Percentiles rank a stretch among this genome's conserved stretches.
Evolutionary conservation across 1,140 invertebrate genomes (phyloP).

Genomic region (Drosophila azteca): DNA sequence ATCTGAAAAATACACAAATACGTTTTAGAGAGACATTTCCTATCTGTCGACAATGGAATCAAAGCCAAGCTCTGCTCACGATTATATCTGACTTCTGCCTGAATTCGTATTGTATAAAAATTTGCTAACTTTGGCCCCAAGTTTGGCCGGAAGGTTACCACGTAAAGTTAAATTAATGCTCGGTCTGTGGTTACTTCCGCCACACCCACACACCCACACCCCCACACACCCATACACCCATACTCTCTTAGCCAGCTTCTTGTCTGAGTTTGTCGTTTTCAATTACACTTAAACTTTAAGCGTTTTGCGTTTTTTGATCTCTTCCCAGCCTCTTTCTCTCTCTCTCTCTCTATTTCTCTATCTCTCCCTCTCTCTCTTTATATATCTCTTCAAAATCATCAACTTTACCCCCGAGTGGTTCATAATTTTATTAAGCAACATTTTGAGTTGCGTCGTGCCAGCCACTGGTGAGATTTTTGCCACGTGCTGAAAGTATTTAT

Average conservation of each 20-base stretch:
- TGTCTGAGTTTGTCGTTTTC: constrained; percentile 52
- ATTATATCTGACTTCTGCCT: not conserved
- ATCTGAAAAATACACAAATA: too few species aligned
- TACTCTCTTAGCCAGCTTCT: not conserved
- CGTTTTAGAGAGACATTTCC: too few species aligned
- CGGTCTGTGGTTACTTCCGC: constrained; percentile 26
- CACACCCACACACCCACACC: constrained; percentile 4
- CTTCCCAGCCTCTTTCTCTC: not conserved
- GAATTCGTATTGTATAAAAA: constrained; percentile 12
- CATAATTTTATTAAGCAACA: constrained; percentile 67
- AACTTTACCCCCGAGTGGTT: constrained; percentile 47
- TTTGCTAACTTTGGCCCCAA: constrained; percentile 46
- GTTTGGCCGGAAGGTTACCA: constrained; percentile 50
- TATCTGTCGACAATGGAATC: too few species aligned
- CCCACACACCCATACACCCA: constrained; percentile 5
- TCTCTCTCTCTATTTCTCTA: not conserved
- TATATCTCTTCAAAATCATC: constrained; percentile 36
- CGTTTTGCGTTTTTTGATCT: constrained; percentile 41
- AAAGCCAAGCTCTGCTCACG: too few species aligned
- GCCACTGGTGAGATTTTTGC: constrained; percentile 49
- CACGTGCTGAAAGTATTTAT: constrained; percentile 60
- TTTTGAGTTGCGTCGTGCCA: constrained; percentile 20
- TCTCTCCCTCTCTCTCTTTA: not conserved
- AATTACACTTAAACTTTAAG: constrained; percentile 71
- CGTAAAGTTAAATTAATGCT: constrained; percentile 68